Percentiles rank a stretch among this genome's conserved stretches.
These are phyloP conservation scores for Harmothoe impar DNA, from an alignment of 2,888 invertebrate genomes.

Conservation along the genomic window DNA sequence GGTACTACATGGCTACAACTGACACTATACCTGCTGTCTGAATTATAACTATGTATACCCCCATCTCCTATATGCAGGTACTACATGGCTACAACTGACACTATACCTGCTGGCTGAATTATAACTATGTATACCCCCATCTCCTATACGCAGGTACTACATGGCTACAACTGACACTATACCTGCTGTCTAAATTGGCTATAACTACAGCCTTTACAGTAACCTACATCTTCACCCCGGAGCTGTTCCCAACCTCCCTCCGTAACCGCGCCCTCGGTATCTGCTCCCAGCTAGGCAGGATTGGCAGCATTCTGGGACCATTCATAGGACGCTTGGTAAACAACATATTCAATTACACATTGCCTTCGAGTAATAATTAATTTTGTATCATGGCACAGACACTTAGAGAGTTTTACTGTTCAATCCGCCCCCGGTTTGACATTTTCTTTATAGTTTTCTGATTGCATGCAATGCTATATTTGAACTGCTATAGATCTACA, in stretches of 20 bases:
- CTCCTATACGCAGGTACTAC: background rate
- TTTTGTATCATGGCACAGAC: too few relatives aligned
- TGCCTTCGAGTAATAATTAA: background rate
- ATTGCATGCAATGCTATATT: too few relatives aligned
- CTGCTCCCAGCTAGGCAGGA: background rate
- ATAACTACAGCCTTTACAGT: background rate
- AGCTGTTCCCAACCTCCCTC: conserved; percentile 28
- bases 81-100: too few relatives aligned
- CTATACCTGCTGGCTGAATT: too few relatives aligned
- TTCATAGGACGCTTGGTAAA: background rate
- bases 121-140: too few relatives aligned
- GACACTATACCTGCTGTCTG: background rate
- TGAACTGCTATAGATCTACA: too few relatives aligned
- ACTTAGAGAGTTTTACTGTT: too few relatives aligned
- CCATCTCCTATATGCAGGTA: background rate
- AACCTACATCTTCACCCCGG: conserved; percentile 2
- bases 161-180: background rate
- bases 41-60: background rate
- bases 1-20: background rate
- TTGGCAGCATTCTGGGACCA: background rate
- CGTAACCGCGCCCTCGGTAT: background rate
- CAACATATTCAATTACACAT: background rate
- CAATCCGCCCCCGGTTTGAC: too few relatives aligned
- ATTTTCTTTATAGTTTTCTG: too few relatives aligned
- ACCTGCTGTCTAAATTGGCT: background rate